A percentile compares a stretch with the other conserved stretches of the same genome.
These are phyloP conservation scores for Sterrhoptilus dennistouni DNA, from an alignment of 2,113 vertebrate genomes.

Conservation along the genomic window DNA sequence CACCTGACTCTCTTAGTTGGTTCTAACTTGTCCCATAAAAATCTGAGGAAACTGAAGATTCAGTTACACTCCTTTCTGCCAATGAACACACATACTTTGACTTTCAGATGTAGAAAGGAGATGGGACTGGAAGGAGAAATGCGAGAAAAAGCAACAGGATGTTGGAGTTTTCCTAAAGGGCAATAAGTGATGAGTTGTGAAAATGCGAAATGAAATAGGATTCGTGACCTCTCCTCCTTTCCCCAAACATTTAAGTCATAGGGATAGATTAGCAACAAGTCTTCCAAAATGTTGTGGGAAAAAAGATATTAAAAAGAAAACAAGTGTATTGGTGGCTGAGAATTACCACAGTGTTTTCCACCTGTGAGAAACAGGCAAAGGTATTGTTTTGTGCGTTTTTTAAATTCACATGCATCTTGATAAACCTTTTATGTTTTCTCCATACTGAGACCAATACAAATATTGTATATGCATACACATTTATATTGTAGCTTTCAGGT, in stretches of 20 bases:
- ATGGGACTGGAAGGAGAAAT: not conserved
- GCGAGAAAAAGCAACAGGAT: not conserved
- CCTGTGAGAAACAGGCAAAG: not conserved
- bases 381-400: not conserved
- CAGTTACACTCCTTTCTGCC: not conserved
- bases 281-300: not conserved
- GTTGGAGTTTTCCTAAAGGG: not conserved
- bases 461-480: not conserved
- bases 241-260: not conserved
- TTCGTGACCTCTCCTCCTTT: accelerated
- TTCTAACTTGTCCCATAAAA: not conserved
- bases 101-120: not conserved
- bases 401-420: not conserved
- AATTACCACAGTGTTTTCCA: not conserved
- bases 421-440: not conserved
- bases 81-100: not conserved
- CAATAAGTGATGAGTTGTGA: not conserved
- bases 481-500: not conserved
- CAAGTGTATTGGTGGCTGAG: not conserved
- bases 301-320: not conserved
- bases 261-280: not conserved
- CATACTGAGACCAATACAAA: not conserved
- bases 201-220: not conserved
- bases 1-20: not conserved
- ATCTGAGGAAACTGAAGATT: not conserved